Conservation (phyloP, 2,797 vertebrate species). For the Hirundo rustica region DNA sequence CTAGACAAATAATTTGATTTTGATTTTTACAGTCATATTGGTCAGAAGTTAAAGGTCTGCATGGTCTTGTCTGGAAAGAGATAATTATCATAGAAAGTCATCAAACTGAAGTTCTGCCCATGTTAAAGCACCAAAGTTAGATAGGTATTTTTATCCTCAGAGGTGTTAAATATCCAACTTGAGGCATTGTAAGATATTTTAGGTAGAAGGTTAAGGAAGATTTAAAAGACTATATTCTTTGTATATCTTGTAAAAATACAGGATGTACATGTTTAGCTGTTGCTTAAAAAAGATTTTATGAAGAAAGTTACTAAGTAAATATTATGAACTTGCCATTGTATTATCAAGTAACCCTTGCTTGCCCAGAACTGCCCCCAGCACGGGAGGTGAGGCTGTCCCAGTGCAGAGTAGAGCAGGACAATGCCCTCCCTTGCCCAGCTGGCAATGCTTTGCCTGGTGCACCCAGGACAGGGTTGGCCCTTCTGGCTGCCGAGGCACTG, state of each 20-base stretch:
- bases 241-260: not conserved
- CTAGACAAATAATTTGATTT: not conserved
- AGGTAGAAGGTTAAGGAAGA: not conserved
- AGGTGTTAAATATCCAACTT: not conserved
- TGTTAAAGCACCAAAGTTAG: not conserved
- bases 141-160: not conserved
- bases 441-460: accelerated
- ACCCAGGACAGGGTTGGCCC: accelerated
- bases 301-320: not conserved
- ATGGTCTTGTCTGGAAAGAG: not conserved
- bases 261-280: not conserved
- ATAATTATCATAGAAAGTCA: not conserved
- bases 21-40: not conserved
- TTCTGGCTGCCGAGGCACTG: not conserved
- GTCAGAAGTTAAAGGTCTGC: not conserved
- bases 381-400: accelerated
- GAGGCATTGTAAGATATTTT: not conserved
- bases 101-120: not conserved
- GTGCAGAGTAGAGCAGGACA: accelerated
- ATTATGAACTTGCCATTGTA: not conserved
- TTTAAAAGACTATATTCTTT: not conserved
- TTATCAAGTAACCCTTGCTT: not conserved
- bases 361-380: too few species aligned
- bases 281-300: not conserved
- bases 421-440: accelerated